phyloP scores from a whole-genome alignment of 2,113 vertebrate species.

The Gymnocephalus cernua region DNA sequence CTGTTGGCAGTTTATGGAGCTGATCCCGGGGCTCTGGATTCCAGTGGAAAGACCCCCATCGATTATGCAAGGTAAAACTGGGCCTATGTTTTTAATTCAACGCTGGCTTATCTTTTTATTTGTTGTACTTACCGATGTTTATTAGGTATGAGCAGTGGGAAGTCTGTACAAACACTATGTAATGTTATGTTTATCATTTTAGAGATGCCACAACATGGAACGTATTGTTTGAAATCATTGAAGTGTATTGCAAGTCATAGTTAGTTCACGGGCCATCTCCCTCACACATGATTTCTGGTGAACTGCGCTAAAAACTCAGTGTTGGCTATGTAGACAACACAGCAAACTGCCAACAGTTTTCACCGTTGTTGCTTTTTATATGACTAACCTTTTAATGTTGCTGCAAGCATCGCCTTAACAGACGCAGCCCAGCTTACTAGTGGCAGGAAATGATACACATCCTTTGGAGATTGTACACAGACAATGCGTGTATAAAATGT shows the following conservation, averaged over 20 bases:
- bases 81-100: background rate
- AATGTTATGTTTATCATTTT: background rate
- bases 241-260: background rate
- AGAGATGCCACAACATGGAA: background rate
- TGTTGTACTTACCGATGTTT: background rate
- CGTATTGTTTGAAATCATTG: background rate
- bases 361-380: background rate
- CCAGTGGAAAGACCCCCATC: conserved; percentile 93
- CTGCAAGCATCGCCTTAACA: conserved; percentile 10
- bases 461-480: background rate
- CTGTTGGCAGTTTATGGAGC: conserved; percentile 95
- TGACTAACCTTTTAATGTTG: background rate
- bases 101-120: background rate
- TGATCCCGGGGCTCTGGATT: conserved; percentile 95
- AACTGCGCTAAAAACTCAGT: background rate
- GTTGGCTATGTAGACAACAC: background rate
- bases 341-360: background rate
- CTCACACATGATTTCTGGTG: background rate
- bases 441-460: conserved; percentile 55
- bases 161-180: background rate
- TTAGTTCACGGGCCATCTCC: background rate
- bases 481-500: too few species aligned
- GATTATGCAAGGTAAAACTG: conserved; percentile 91
- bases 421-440: background rate
- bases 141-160: background rate